phyloP scores from a whole-genome alignment of 2,113 vertebrate species.

The Miniopterus natalensis region DNA sequence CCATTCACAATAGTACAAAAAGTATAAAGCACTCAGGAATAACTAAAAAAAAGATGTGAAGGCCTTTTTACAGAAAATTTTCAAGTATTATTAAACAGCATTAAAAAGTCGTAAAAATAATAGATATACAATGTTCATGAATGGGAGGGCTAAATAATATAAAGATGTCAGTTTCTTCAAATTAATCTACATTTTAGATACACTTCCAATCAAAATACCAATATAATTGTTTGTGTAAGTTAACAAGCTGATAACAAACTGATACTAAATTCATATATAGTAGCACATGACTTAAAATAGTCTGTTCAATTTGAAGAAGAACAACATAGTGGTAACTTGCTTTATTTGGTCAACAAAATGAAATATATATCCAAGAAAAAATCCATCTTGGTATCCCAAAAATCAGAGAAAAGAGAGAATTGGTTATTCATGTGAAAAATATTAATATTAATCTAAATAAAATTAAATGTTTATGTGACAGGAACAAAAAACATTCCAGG shows the following conservation, averaged over 20 bases:
- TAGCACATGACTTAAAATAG: not conserved
- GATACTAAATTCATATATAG: not conserved
- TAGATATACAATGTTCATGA: conserved; percentile 69
- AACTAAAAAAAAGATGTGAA: not conserved
- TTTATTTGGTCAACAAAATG: not conserved
- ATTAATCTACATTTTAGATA: not conserved
- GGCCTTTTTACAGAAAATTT: not conserved
- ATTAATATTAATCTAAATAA: not conserved
- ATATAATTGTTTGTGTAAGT: not conserved
- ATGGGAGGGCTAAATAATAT: conserved; percentile 33
- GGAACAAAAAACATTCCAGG: conserved; percentile 19
- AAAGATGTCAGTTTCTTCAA: not conserved
- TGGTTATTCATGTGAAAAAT: not conserved
- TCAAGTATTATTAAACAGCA: not conserved
- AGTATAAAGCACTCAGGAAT: not conserved
- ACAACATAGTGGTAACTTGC: not conserved
- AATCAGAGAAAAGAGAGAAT: not conserved
- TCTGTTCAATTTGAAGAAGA: not conserved
- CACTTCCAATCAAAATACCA: conserved; percentile 1
- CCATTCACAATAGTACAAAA: not conserved
- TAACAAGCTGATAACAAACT: not conserved
- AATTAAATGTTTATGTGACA: conserved; percentile 7
- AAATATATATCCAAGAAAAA: conserved; percentile 8
- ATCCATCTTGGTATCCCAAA: not conserved
- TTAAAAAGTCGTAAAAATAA: conserved; percentile 15